Evolutionary conservation across 2,797 vertebrate genomes (phyloP).

Genomic region (Phalanger gymnotis): DNA sequence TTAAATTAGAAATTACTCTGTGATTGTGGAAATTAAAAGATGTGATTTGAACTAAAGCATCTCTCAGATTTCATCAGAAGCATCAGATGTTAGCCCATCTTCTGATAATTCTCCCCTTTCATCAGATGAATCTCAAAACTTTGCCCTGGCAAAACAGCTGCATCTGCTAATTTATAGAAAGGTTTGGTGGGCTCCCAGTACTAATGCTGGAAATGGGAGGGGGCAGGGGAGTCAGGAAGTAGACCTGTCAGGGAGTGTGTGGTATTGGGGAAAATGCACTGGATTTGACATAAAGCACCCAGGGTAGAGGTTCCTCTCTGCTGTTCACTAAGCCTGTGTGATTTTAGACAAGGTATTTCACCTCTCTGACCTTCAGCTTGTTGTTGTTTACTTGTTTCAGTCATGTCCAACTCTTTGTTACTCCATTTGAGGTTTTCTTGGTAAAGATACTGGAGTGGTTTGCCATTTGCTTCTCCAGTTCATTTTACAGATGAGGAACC

Average conservation of each 20-base stretch:
- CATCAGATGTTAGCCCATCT: slow-evolving; percentile 54
- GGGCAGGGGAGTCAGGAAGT: too few relatives aligned
- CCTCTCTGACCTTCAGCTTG: background rate
- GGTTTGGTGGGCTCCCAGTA: background rate
- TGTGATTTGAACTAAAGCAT: slow-evolving; percentile 61
- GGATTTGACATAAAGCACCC: background rate
- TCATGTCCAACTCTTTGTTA: background rate
- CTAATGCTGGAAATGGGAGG: background rate
- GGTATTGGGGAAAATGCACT: background rate
- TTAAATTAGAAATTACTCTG: slow-evolving; percentile 21
- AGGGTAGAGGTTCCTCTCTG: background rate
- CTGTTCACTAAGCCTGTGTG: background rate
- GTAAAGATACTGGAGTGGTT: background rate
- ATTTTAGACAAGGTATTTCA: background rate
- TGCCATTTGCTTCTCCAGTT: background rate
- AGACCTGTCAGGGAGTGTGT: background rate
- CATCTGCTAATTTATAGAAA: slow-evolving; percentile 71
- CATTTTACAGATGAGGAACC: background rate
- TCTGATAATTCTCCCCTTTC: slow-evolving; percentile 74
- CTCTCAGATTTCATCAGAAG: slow-evolving; percentile 78
- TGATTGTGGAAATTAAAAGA: slow-evolving; percentile 70
- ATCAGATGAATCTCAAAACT: slow-evolving; percentile 68
- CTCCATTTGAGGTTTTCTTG: background rate
- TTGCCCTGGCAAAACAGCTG: slow-evolving; percentile 60
- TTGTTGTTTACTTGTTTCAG: background rate